Evolutionary conservation across 2,888 invertebrate species (phyloP), one percentile per base, ranked within the genome.

Genomic region (Pyrocoelia pectoralis): DNA sequence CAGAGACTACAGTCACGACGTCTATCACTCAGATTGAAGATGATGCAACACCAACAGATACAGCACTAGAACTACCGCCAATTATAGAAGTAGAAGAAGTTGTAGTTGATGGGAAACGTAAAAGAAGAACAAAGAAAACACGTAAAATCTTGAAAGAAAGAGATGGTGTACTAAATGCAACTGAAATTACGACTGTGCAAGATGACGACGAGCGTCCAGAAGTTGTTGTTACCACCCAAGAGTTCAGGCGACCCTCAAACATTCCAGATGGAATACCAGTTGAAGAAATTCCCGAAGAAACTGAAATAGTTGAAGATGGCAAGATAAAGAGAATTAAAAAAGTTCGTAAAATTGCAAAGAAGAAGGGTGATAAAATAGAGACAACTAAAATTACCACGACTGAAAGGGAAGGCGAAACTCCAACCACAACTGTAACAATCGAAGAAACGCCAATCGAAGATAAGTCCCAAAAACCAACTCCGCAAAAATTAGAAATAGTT

Each of bases 161-260:
- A 3, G 81, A 71, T 67, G 83, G 77, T 56, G 74, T 76, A 64
- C 79, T 82, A 55, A 82, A 84, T 70, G 73, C 81, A 5, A 84
- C 82, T 0, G 81, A 82, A 77, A 83, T 84, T 28, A 75, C 77
- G 56, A 83, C 83, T 2, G 73, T 81, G 14, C 78, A 80, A 70
- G 74, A 80, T 68, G 82, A 81, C 28, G 81, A 79, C 24, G 72
- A 79, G 56, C 74, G 79, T 55, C 84, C 84, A 0, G 72, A 79
- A 40, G 78, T 72, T 57, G 77, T 33, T 1, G 59, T 59, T 12
- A 53, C 49, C 13, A 48, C 40, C 13, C 17, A 50, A 29, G 50
- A 61, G 24, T 13, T 17, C 10, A 38, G 13, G 10, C 40, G 19
- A 17, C 46, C 48, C 2, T 17, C 24, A 38, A 40, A 8, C 1